Evolutionary conservation across 2,113 vertebrate genomes (phyloP).

Genomic region (Dipodomys stephensi): DNA sequence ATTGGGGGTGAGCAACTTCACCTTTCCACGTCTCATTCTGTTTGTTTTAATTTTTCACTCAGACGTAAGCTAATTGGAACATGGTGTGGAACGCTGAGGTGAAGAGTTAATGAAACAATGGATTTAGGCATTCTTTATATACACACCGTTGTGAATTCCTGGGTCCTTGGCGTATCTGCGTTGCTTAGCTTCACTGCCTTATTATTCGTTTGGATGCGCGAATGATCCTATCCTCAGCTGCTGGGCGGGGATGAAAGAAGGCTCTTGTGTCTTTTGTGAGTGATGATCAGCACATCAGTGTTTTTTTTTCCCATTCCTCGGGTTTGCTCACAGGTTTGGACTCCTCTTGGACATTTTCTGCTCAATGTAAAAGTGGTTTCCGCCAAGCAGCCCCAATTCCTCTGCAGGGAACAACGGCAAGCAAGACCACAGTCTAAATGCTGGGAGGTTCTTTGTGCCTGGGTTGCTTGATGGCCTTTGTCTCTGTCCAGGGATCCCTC

Average conservation of each 20-base stretch:
- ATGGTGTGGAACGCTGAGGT: background rate
- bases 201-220: background rate
- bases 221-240: background rate
- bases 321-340: background rate
- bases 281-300: background rate
- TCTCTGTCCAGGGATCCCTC: background rate
- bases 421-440: background rate
- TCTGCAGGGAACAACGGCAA: background rate
- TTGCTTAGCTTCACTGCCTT: background rate
- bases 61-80: conserved; percentile 28
- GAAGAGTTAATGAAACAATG: conserved; percentile 7
- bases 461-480: background rate
- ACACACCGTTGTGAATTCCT: background rate
- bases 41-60: background rate
- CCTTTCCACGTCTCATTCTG: background rate
- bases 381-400: background rate
- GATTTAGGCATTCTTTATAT: background rate
- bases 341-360: background rate
- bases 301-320: background rate
- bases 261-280: conserved; percentile 2
- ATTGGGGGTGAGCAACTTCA: background rate
- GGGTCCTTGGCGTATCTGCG: background rate
- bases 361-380: background rate
- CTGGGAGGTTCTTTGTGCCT: background rate
- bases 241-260: background rate